Percentiles rank a stretch among this genome's conserved stretches.
Evolutionary conservation across 2,888 invertebrate genomes (phyloP).

Genomic region (Cryptocheilus praepositus): DNA sequence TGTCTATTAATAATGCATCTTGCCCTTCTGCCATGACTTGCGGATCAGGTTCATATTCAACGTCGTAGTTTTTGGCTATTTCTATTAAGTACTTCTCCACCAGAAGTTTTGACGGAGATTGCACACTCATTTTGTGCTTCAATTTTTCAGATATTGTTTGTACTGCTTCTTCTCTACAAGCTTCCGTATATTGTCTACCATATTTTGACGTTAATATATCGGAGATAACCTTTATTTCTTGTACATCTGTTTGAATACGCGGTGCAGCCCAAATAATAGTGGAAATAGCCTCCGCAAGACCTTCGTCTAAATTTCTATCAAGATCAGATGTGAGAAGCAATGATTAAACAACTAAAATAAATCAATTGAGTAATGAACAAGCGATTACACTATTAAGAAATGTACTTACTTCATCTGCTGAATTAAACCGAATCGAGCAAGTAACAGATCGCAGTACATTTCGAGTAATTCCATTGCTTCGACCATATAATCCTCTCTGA

Average conservation of each 20-base stretch:
- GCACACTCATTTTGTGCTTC: constrained; percentile 93
- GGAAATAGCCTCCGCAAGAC: constrained; percentile 95
- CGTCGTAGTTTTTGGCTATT: constrained; percentile 96
- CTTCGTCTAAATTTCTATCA: constrained; percentile 87
- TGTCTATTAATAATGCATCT: constrained; percentile 68
- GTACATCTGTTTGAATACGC: constrained; percentile 89
- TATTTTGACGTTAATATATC: constrained; percentile 94
- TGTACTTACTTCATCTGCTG: constrained; percentile 92
- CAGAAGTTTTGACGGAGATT: constrained; percentile 95
- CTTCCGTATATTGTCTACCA: constrained; percentile 94
- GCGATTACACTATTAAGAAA: background rate
- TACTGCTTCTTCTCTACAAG: constrained; percentile 88
- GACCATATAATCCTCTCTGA: constrained; percentile 98
- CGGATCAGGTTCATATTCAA: constrained; percentile 96
- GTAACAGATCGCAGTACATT: constrained; percentile 98
- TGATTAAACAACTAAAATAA: background rate
- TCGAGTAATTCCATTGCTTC: constrained; percentile 99
- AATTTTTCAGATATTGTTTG: constrained; percentile 92
- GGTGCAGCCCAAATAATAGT: constrained; percentile 98
- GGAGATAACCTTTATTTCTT: constrained; percentile 86
- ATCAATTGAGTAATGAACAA: background rate
- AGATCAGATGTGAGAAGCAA: background rate
- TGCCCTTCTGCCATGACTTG: constrained; percentile 89
- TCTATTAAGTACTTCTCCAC: constrained; percentile 96
- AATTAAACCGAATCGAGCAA: constrained; percentile 97